A percentile compares a stretch with the other conserved stretches of the same genome.
phyloP scores from a whole-genome alignment of 2,113 vertebrate genomes.

The Hiodon tergisus region DNA sequence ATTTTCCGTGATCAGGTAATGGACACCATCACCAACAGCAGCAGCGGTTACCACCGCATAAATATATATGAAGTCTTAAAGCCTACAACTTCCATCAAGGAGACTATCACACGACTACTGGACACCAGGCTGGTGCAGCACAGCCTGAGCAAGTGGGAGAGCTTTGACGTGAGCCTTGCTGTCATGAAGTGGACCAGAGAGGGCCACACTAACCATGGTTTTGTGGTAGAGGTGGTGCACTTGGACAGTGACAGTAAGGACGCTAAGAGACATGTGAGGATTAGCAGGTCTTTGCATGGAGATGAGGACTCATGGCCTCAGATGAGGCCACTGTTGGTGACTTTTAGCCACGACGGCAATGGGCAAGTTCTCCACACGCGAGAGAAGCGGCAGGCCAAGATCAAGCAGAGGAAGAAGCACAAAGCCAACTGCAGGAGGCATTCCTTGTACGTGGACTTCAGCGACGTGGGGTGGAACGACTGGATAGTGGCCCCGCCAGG shows the following conservation, averaged over 20 bases:
- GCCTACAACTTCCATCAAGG: constrained; percentile 60
- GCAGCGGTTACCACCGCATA: constrained; percentile 81
- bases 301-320: constrained; percentile 86
- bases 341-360: constrained; percentile 89
- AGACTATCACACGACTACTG: constrained; percentile 84
- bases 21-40: constrained; percentile 55
- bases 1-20: constrained; percentile 88
- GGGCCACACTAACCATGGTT: constrained; percentile 81
- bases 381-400: constrained; percentile 82
- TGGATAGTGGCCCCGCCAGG: constrained; percentile 98
- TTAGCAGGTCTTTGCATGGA: constrained; percentile 89
- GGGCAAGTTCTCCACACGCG: constrained; percentile 83
- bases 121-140: constrained; percentile 92
- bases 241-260: constrained; percentile 62
- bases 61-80: constrained; percentile 97
- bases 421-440: constrained; percentile 92
- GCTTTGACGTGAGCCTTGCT: constrained; percentile 91
- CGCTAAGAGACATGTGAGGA: constrained; percentile 80
- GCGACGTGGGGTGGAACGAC: constrained; percentile 98
- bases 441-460: constrained; percentile 95
- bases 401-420: constrained; percentile 84
- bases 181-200: constrained; percentile 85
- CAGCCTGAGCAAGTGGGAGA: constrained; percentile 90
- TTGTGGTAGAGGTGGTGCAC: constrained; percentile 90
- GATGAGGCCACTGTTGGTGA: constrained; percentile 86